Base-by-base conservation (phyloP, 2,113 vertebrate species). In the Abramis brama region DNA sequence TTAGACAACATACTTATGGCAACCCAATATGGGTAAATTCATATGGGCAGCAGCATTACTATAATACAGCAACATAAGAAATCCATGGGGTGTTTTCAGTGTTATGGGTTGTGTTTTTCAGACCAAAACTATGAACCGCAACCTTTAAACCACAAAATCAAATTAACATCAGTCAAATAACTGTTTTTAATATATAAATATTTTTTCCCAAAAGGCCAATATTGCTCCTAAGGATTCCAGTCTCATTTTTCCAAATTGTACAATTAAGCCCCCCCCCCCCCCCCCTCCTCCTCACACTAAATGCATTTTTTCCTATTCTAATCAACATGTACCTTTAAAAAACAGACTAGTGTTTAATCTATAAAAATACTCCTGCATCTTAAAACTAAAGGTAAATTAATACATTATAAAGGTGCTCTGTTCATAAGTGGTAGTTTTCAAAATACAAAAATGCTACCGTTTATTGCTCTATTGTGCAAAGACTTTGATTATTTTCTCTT, bases 21-120 rank as follows among this genome's bases (percentile, higher is more conserved):
- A 91, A 93, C 93, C 92, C 93, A 93, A 93, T 93, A 91, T 93
- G 93, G 93, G 93, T 87, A 82, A 92, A 92, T 87, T 86, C 57
- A 87, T 79, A 73, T 39, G 43, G 83, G 13, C 71, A 71, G 15
- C 23, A 78, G n/a, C 15, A 52, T 43, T 30, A 45, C 59, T 76
- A 57, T 39, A 66, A 25, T 45, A 85, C 39, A 60, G 27, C 2
- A 64, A 71, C 15, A 15, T 4, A 30, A 25, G 47, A 47, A 47
- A 85, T 52, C 30, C 45, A 19, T 33, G 12, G n/a, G 21, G 55
- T 62, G 50, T 8, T 5, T 27, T 30, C 70, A 25, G 30, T 73
- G 55, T 57, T 33, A 21, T 27, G 17, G 71, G n/a, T 79, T 64
- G 25, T 43, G 60, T 82, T 68, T 30, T 60, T n/a, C 59, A 79